Evolutionary conservation across 2,113 vertebrate genomes (phyloP), one percentile per base, ranked within the genome.

Genomic region (Stegostoma tigrinum): DNA sequence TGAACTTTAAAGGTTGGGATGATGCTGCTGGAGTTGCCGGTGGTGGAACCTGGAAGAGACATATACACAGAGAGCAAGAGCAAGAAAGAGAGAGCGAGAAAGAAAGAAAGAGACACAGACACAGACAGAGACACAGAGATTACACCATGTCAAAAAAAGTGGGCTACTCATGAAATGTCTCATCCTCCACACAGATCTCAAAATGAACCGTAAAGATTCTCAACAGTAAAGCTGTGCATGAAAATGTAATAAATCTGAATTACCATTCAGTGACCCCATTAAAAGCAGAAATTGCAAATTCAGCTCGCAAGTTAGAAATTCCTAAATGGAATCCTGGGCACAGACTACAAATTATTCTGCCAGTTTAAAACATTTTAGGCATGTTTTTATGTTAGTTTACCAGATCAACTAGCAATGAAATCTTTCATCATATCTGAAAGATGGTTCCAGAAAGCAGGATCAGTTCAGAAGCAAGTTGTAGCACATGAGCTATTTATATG

Each of bases 1-100:
- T 99, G 75, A 99, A 97, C 96, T 99, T 99, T 96, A 99, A 97
- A 78, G 98, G 98, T 97, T 99, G 98, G 17, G 98, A 97, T 45
- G 98, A 98, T 21, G 98, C 97, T 0, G 98, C 97, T 0, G 97
- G 97, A 0, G 98, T 97, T 0, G 98, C 97, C 0, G 98, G 98
- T 3, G 98, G 96, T 0, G 98, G 98, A 0, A 98, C 98, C 27
- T 97, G 0, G 98, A 98, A 91, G 98, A 98, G 67, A 86, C 1
- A n/a, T n/a, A n/a, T n/a, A n/a, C n/a, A 1, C 2, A 48, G 48
- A 1, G 48, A 34, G 87, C 34, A 27, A 34, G 34, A 72, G 68
- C 2, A 19, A 68, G 19, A 17, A 1, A 68, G 68, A 34, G 98
- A 93, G 98, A 98, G 67, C 24, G 21, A 68, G 67, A 68, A 2